A percentile compares a stretch with the other conserved stretches of the same genome.
Conservation (phyloP, 2,797 vertebrate genomes). For the Poeciliopsis presidionis region DNA sequence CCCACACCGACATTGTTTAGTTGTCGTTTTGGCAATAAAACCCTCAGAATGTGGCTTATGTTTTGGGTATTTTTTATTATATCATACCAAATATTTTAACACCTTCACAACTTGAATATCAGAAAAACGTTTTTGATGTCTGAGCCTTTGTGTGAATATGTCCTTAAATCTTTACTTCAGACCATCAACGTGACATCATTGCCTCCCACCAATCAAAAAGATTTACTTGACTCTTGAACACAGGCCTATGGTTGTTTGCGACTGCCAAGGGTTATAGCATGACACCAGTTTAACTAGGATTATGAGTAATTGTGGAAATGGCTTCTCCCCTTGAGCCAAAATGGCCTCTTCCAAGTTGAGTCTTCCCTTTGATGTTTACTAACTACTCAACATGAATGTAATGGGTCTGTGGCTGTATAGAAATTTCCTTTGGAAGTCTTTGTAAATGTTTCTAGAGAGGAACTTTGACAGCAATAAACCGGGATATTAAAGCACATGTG, state of each 20-base stretch:
- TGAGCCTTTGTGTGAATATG: conserved; percentile 23
- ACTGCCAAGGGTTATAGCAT: conserved; percentile 55
- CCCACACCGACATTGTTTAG: not conserved
- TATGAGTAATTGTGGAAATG: conserved; percentile 67
- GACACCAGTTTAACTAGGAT: conserved; percentile 45
- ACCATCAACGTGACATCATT: conserved; percentile 74
- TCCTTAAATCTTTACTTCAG: conserved; percentile 41
- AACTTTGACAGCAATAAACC: conserved; percentile 48
- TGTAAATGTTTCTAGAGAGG: conserved; percentile 53
- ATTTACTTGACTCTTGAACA: conserved; percentile 68
- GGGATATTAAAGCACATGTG: conserved; percentile 21
- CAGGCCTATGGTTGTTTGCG: conserved; percentile 55
- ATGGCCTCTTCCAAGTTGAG: conserved; percentile 61
- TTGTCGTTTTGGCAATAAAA: not conserved
- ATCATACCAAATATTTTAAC: not conserved
- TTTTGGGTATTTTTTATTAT: not conserved
- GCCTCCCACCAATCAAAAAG: conserved; percentile 62
- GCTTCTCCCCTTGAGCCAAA: conserved; percentile 68
- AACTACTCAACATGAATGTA: conserved; percentile 70
- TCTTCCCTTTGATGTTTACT: conserved; percentile 73
- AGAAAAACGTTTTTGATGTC: conserved; percentile 4
- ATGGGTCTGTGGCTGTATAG: conserved; percentile 59
- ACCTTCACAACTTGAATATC: conserved; percentile 15
- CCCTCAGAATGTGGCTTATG: not conserved
- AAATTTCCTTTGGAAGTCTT: conserved; percentile 55